phyloP scores from a whole-genome alignment of 2,888 invertebrate genomes.

The Tetragonula carbonaria region DNA sequence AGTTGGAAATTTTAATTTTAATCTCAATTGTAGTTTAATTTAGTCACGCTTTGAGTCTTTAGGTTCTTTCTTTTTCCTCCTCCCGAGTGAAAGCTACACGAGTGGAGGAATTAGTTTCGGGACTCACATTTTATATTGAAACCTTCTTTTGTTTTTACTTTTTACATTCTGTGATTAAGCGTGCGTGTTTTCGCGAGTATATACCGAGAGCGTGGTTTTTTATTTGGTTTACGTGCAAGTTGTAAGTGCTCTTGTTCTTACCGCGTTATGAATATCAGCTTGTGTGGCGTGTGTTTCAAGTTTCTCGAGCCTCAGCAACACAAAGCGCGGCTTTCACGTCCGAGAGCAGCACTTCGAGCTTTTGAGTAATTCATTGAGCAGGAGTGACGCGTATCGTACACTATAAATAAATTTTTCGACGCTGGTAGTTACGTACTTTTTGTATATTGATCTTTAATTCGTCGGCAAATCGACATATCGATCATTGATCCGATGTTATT shows the following conservation, averaged over 20 bases:
- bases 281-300: background rate
- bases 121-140: too few species aligned
- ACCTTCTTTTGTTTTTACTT: too few species aligned
- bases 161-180: too few species aligned
- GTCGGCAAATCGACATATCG: background rate
- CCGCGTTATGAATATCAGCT: background rate
- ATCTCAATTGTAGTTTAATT: too few species aligned
- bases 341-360: slow-evolving; percentile 19
- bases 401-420: slow-evolving; percentile 15
- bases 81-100: too few species aligned
- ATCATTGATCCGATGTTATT: too few species aligned
- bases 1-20: too few species aligned
- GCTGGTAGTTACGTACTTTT: background rate
- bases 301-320: background rate
- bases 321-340: slow-evolving; percentile 27
- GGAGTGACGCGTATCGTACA: background rate
- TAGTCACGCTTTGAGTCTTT: too few species aligned
- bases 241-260: background rate
- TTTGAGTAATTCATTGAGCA: slow-evolving; percentile 21
- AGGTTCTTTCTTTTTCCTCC: too few species aligned
- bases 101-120: too few species aligned
- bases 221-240: background rate
- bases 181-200: too few species aligned
- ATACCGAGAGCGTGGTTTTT: too few species aligned
- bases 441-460: background rate